Evolutionary conservation across 2,797 vertebrate genomes (phyloP), one percentile per base, ranked within the genome.

Genomic region (Phrynocephalus guinanensis): DNA sequence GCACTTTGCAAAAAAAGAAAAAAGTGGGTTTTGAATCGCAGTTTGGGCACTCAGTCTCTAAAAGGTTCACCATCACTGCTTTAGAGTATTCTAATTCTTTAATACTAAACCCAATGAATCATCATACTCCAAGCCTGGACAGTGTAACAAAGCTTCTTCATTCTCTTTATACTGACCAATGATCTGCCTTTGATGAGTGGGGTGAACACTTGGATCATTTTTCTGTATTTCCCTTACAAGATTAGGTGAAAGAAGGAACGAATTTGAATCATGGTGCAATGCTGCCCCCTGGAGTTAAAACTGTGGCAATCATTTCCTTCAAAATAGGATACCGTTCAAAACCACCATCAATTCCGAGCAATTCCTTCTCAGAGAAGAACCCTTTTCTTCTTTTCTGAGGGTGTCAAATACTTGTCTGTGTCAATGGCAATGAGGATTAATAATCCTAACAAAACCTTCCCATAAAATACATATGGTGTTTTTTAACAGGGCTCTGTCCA

Each of bases 241-340:
- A 91, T 80, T 79, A 88, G 38, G 8, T 33, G n/a, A 84, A 89
- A 73, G 76, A 0, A 44, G 2, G 52, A 85, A 9, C 0, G 30
- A 67, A 84, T 89, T 85, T 88, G 86, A 95, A 95, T 87, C 89
- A 3, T 94, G 95, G 96, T 94, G 94, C 95, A 96, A 97, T 95
- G 93, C 96, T 97, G 95, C 96, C 96, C 96, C 94, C 97, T 95
- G 87, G 93, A 92, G 96, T 4, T 11, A 0, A 0, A 80, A 72
- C 2, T 0, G 11, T 67, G 71, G 84, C 88, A 92, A 73, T 28
- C 5, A 79, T 81, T 75, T 78, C 22, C 26, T 48, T 0, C 2
- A 89, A 91, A 48, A 67, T 33, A 3, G 22, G 48, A 30, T 79
- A 86, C 30, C 10, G 28, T 56, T 66, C 10, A 4, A 71, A 28